Base-by-base conservation (phyloP, 2,888 invertebrate genomes). In the Agonopterix heracliana region DNA sequence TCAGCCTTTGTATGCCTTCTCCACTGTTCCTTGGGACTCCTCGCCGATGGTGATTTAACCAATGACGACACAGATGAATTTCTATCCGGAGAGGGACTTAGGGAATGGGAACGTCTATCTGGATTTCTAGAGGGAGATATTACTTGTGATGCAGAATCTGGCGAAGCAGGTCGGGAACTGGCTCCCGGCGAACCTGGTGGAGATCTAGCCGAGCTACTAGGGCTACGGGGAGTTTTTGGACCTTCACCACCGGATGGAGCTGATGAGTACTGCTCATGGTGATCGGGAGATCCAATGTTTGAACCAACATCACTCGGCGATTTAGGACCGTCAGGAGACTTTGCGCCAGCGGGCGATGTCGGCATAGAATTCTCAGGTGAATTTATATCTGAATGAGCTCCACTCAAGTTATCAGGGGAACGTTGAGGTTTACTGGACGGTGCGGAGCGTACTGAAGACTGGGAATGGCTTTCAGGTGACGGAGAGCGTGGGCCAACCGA, bases 311-410 rank as follows among this genome's bases (percentile, higher is more conserved):
- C 82, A 55, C 86, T 81, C 11, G 87, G 85, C 34, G 86, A 84
- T 52, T 81, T 87, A 13, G 81, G 78, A 75, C 81, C 86, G 50
- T 84, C 85, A 45, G 89, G 86, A 35, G 90, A 89, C 53, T 81
- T 87, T n/a, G 80, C 77, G 9, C 76, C 81, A 48, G 57, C 60
- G 49, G 83, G 86, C 34, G 84, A 87, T 13, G 66, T 70, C 48
- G 78, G 78, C 66, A 78, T 70, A 46, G 84, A 85, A 66, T 84
- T 81, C 63, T 88, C 85, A 45, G 88, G 87, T 46, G 88, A 87
- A 69, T 86, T 86, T 43, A 88, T 83, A 49, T 86, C 83, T 38
- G 87, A 88, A 62, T 82, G 83, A 50, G 75, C 84, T 47, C 76
- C 79, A 64, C 82, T 85, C 59, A 87, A 64, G 68, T 85, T 82